Conservation (phyloP, 2,888 invertebrate species). For the Junonia oenone region DNA sequence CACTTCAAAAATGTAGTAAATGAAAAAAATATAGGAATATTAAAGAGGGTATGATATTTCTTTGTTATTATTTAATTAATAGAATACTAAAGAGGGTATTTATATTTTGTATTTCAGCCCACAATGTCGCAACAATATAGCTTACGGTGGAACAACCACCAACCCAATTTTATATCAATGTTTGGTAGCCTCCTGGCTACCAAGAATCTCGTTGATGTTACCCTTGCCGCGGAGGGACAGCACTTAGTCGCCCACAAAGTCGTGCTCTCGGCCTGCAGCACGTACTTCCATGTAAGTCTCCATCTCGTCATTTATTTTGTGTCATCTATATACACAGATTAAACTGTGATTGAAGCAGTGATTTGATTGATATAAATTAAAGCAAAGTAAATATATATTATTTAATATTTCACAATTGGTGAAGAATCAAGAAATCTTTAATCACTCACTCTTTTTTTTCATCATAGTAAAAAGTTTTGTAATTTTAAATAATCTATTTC, state of each 20-base stretch:
- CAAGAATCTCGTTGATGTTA: conserved; percentile 92
- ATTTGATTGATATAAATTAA: no score
- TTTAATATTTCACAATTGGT: no score
- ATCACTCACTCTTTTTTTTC: no score
- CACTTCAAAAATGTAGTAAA: no score
- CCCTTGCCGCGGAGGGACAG: conserved; percentile 93
- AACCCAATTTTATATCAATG: conserved; percentile 94
- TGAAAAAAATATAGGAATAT: no score
- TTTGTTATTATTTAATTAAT: background rate
- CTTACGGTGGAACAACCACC: conserved; percentile 95
- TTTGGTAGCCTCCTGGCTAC: conserved; percentile 90
- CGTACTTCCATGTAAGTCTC: conserved; percentile 90
- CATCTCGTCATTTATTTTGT: background rate
- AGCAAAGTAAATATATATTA: no score
- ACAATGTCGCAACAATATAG: conserved; percentile 87
- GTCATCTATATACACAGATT: no score
- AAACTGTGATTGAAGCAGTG: no score
- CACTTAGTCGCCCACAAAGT: conserved; percentile 94
- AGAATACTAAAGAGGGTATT: background rate
- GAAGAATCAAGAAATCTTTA: no score
- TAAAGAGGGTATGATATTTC: background rate
- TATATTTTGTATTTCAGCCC: conserved; percentile 30
- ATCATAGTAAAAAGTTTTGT: background rate
- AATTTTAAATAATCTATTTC: conserved; percentile 32
- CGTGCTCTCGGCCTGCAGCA: conserved; percentile 93